A percentile compares a stretch with the other conserved stretches of the same genome.
These are phyloP conservation scores for Muntiacus reevesi DNA, from an alignment of 2,113 vertebrate species.

Conservation along the genomic window DNA sequence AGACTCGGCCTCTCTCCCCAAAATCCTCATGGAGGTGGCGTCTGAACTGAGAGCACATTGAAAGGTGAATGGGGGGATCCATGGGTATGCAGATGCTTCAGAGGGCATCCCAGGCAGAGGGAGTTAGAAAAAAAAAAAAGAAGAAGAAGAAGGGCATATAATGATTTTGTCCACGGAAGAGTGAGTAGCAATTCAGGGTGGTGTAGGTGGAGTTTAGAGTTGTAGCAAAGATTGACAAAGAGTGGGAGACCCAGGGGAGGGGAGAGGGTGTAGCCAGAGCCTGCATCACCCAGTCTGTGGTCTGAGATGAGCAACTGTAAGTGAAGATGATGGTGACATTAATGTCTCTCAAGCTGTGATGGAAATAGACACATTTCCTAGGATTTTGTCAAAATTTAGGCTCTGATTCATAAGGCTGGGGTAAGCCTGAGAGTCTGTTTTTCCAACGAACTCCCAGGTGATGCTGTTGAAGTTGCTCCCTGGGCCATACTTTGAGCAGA, in stretches of 20 bases:
- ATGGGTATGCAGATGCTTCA: background rate
- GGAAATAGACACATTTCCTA: accelerated
- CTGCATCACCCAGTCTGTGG: background rate
- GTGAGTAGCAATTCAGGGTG: background rate
- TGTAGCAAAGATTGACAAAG: background rate
- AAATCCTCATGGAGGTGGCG: accelerated
- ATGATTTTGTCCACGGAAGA: background rate
- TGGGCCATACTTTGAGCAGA: accelerated
- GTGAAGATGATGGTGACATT: accelerated
- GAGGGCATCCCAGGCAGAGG: background rate
- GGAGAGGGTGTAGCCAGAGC: no score
- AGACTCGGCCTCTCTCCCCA: no score
- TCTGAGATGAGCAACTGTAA: no score
- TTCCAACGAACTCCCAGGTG: background rate
- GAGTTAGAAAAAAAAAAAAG: background rate
- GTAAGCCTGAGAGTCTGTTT: background rate
- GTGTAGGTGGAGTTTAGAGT: background rate
- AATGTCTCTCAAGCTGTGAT: background rate
- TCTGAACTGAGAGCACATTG: background rate
- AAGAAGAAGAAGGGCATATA: background rate
- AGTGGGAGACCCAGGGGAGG: background rate
- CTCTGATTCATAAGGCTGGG: background rate
- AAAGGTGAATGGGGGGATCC: no score
- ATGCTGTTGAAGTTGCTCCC: background rate
- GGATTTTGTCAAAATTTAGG: background rate